Base-by-base conservation (phyloP, 2,113 vertebrate species). In the Anthoscopus minutus region DNA sequence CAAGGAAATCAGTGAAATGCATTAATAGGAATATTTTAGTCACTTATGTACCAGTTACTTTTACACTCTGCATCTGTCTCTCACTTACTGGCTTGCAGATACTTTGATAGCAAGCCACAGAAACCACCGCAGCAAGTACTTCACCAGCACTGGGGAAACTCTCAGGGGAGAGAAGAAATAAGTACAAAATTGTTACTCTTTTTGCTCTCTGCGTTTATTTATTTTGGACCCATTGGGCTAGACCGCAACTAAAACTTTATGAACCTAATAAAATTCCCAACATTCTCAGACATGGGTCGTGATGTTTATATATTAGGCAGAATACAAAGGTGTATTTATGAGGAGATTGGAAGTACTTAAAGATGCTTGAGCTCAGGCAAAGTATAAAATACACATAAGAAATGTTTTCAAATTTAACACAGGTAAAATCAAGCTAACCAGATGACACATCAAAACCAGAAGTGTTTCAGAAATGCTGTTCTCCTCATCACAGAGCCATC, bases 211-310 rank as follows among this genome's bases (percentile, higher is more conserved):
- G 31, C 93, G 81, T 97, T 98, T 98, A 96, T 98, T 98, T 98
- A 98, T 95, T 97, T 98, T 98, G 98, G 98, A 97, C 53, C 78
- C 21, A 56, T 64, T 93, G 82, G 86, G 94, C 94, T 96, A 97
- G 96, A 97, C 97, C 92, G 83, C 96, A 97, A 97, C 97, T 97
- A 97, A 97, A 98, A 97, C 66, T 98, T 98, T 98, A 98, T 98
- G 97, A 96, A 96, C 89, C 96, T 98, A 98, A 98, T 98, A 98
- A 98, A 98, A 98, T 98, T 98, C 97, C 97, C 98, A 97, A 97
- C 98, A 98, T 98, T 98, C 98, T 98, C 97, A 98, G 98, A 98
- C 97, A 96, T 92, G 73, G 94, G 96, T 97, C 93, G 90, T 98
- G 97, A 97, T 97, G 96, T 98, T 97, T 97, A 97, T 96, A 81